A percentile compares a stretch with the other conserved stretches of the same genome.
Conservation (phyloP, 2,888 invertebrate genomes). For the Drosophila multiciliata region DNA sequence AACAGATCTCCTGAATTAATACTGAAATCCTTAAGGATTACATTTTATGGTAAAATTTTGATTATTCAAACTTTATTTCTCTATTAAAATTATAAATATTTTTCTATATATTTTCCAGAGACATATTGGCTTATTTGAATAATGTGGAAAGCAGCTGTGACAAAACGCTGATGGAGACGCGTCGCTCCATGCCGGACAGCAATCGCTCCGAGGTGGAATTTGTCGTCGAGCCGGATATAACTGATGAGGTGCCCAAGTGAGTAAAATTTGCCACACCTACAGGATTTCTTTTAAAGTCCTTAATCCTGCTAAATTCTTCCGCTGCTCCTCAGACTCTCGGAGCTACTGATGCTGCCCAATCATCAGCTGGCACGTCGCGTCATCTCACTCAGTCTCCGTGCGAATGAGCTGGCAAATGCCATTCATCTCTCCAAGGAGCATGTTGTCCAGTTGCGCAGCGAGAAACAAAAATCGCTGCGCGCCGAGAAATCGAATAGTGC, state of each 20-base stretch:
- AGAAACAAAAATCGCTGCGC: constrained; percentile 84
- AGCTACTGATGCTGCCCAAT: constrained; percentile 84
- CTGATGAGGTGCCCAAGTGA: constrained; percentile 85
- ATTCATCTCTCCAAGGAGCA: constrained; percentile 85
- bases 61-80: background rate
- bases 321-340: constrained; percentile 76
- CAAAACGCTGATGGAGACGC: constrained; percentile 83
- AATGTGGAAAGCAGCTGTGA: constrained; percentile 85
- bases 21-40: background rate
- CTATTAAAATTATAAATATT: background rate
- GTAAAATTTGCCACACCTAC: background rate
- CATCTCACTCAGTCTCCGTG: constrained; percentile 82
- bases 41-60: background rate
- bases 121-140: constrained; percentile 84
- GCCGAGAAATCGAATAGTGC: constrained; percentile 84
- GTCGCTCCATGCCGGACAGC: constrained; percentile 83
- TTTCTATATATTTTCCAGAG: constrained; percentile 65
- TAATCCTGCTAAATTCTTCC: background rate
- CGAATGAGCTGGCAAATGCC: constrained; percentile 85
- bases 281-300: background rate
- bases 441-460: constrained; percentile 82
- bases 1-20: background rate
- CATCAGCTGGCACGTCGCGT: constrained; percentile 84
- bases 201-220: constrained; percentile 84
- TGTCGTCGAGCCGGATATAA: constrained; percentile 84